phyloP scores from a whole-genome alignment of 2,797 vertebrate genomes.

The Carduelis carduelis region DNA sequence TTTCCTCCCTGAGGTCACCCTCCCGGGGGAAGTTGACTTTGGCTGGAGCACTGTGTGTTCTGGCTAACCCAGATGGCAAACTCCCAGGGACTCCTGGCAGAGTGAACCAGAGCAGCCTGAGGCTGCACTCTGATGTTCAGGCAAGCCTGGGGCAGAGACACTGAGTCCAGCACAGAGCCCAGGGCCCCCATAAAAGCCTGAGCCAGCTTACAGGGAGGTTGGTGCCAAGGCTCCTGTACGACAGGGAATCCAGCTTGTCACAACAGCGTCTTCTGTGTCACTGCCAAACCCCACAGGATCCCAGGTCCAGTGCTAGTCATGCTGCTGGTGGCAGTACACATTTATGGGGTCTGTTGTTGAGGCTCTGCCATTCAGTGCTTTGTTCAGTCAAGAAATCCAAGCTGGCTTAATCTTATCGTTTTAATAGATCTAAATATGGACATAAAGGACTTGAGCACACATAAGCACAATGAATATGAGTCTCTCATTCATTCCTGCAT shows the following conservation, averaged over 20 bases:
- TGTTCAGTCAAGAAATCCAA: constrained; percentile 34
- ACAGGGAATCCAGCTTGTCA: constrained; percentile 22
- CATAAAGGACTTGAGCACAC: constrained; percentile 37
- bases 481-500: constrained; percentile 9
- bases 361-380: constrained; percentile 27
- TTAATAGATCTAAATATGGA: constrained; percentile 48
- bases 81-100: neutral
- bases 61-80: constrained; percentile 22
- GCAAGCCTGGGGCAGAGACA: neutral
- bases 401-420: constrained; percentile 19
- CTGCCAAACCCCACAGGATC: constrained; percentile 30
- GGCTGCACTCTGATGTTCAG: neutral
- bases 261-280: neutral
- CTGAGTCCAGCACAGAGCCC: neutral
- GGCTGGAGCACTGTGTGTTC: constrained; percentile 29
- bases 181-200: neutral
- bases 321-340: constrained; percentile 16
- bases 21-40: constrained; percentile 30
- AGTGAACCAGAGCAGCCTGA: neutral
- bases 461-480: constrained; percentile 43
- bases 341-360: neutral
- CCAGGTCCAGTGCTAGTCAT: neutral
- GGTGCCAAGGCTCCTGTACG: neutral
- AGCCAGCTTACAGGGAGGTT: neutral
- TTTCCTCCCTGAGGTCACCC: neutral